A percentile compares a stretch with the other conserved stretches of the same genome.
These are phyloP conservation scores for Paraescarpia echinospica DNA, from an alignment of 1,140 invertebrate genomes.

Conservation along the genomic window DNA sequence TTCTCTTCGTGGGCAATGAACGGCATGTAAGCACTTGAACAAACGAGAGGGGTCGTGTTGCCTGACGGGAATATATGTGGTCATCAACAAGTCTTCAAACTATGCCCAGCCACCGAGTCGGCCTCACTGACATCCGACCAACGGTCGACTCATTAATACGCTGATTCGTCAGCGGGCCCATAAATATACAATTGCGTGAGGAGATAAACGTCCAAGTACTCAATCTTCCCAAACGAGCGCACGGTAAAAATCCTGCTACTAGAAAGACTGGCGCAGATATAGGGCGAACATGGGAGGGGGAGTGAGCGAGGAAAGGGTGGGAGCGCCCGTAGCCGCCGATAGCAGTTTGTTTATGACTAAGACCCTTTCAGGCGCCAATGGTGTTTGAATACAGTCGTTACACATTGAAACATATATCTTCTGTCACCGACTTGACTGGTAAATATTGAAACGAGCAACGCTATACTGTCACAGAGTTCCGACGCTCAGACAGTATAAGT, in stretches of 20 bases:
- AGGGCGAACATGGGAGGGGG: background rate
- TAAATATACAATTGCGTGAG: background rate
- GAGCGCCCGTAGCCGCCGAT: background rate
- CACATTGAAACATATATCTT: background rate
- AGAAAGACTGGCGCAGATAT: background rate
- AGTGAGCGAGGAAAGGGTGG: background rate
- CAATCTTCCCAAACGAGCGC: background rate
- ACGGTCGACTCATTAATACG: background rate
- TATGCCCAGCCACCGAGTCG: background rate
- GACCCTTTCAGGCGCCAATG: background rate
- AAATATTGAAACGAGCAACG: background rate
- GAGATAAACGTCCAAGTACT: background rate
- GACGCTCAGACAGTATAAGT: background rate
- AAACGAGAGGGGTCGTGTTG: background rate
- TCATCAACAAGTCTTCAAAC: background rate
- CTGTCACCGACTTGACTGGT: background rate
- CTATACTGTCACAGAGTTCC: background rate
- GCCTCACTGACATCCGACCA: background rate
- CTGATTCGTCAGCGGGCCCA: conserved; percentile 2
- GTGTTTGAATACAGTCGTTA: background rate
- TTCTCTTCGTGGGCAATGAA: background rate
- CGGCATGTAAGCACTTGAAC: background rate
- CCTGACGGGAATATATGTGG: background rate
- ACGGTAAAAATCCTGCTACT: background rate
- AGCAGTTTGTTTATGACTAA: background rate